Base-by-base conservation (phyloP, 2,888 invertebrate species). In the Balanococcus diminutus region DNA sequence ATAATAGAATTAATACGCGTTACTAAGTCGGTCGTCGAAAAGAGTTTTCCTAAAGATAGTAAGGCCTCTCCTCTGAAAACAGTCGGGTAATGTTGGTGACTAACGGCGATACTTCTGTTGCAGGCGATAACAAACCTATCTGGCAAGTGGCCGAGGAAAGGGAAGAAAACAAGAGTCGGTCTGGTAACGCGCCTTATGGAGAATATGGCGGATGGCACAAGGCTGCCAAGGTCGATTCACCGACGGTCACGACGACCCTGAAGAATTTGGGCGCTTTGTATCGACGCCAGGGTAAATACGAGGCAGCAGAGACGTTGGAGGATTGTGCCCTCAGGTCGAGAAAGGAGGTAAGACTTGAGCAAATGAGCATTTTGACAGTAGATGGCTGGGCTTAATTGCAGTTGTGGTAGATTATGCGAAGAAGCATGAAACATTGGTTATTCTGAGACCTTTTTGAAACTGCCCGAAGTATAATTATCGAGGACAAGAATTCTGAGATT, bases 61-160 rank as follows among this genome's bases (percentile, higher is more conserved):
- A 5, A n/a, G 46, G 46, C 14, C 2, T 46, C 67, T 82, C 86
- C 86, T 85, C 72, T 86, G 86, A 61, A 72, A 86, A 67, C 39
- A 19, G 11, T 81, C 51, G 86, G 81, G 42, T 56, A 75, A 36
- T 39, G 86, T 86, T 83, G 86, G 79, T 87, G 32, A 61, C 79
- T 67, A 32, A 84, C 72, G 39, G 32, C 0, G 31, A 16, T 16
- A n/a, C 32, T 72, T 86, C 84, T 87, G 86, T 89, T 89, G 46
- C 91, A 95, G 96, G 94, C 87, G 96, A 96, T 90, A 97, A 97
- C 92, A 98, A 97, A 91, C 96, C 97, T 11, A 98, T 98, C 90
- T 97, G 97, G 96, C 96, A 98, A 93, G 97, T 99, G 89, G 99
- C 99, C 0, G 99, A 99, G 90, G 99, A 99, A 89, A 93, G 98